A percentile compares a stretch with the other conserved stretches of the same genome.
Evolutionary conservation across 2,888 invertebrate species (phyloP).

Genomic region (Calliphora vomitoria): DNA sequence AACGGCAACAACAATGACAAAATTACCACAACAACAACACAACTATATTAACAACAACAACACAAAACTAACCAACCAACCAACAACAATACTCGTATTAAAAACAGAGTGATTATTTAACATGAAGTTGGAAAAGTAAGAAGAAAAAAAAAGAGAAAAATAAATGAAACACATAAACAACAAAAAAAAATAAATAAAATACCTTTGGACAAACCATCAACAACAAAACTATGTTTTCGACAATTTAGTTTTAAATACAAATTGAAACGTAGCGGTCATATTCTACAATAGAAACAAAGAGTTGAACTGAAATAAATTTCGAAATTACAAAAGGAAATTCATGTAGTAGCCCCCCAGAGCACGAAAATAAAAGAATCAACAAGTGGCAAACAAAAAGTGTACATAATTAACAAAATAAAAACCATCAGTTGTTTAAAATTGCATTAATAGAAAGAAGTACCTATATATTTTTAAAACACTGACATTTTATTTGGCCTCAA

Average conservation of each 20-base stretch:
- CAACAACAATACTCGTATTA: slow-evolving; percentile 37
- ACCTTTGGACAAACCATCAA: slow-evolving; percentile 67
- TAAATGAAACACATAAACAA: slow-evolving; percentile 19
- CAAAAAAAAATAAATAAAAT: slow-evolving; percentile 43
- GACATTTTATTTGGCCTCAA: slow-evolving; percentile 60
- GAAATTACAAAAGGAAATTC: slow-evolving; percentile 37
- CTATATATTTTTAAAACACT: slow-evolving; percentile 69
- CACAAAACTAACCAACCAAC: slow-evolving; percentile 46
- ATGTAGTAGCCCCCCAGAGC: not conserved
- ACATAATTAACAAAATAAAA: slow-evolving; percentile 35
- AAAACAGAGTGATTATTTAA: slow-evolving; percentile 66
- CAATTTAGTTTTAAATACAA: slow-evolving; percentile 71
- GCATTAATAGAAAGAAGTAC: slow-evolving; percentile 21
- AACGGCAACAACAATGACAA: slow-evolving; percentile 65
- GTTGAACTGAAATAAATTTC: slow-evolving; percentile 35
- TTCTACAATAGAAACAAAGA: slow-evolving; percentile 38
- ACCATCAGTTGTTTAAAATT: slow-evolving; percentile 19
- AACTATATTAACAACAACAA: slow-evolving; percentile 10
- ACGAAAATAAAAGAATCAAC: slow-evolving; percentile 36
- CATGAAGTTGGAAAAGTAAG: slow-evolving; percentile 57
- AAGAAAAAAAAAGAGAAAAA: slow-evolving; percentile 52
- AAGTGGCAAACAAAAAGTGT: slow-evolving; percentile 36
- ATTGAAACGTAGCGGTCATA: slow-evolving; percentile 69
- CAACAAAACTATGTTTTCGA: slow-evolving; percentile 67
- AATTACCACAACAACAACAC: slow-evolving; percentile 40